phyloP scores from a whole-genome alignment of 2,113 vertebrate genomes.

The Spheniscus mendiculus region DNA sequence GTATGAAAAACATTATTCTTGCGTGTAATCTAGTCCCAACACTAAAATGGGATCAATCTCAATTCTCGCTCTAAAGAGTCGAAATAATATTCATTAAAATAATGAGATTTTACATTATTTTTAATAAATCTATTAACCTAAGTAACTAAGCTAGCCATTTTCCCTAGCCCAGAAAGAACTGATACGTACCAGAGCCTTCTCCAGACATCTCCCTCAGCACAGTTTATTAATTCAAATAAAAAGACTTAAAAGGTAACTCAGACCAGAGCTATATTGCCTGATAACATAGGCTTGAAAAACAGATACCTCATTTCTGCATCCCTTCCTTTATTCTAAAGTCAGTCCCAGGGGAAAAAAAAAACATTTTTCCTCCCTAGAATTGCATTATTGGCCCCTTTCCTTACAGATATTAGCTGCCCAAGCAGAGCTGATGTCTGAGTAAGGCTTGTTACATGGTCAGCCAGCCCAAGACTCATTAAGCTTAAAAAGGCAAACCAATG shows the following conservation, averaged over 20 bases:
- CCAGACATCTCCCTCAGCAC: not conserved
- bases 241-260: not conserved
- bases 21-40: not conserved
- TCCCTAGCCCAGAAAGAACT: not conserved
- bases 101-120: not conserved
- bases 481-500: not conserved
- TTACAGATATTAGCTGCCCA: not conserved
- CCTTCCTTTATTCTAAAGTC: not conserved
- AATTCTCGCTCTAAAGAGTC: accelerated
- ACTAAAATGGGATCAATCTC: not conserved
- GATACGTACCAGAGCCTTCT: not conserved
- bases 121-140: not conserved
- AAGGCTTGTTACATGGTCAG: not conserved
- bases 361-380: not conserved
- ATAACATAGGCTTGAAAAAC: not conserved
- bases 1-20: slow-evolving; percentile 56
- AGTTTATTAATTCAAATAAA: not conserved
- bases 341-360: not conserved
- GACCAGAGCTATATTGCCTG: not conserved
- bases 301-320: not conserved
- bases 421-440: not conserved
- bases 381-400: not conserved
- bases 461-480: not conserved
- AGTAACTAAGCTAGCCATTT: not conserved
- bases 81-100: not conserved